Percentiles rank a stretch among this genome's conserved stretches.
Evolutionary conservation across 2,797 vertebrate species (phyloP).

Genomic region (Malurus leucopterus): DNA sequence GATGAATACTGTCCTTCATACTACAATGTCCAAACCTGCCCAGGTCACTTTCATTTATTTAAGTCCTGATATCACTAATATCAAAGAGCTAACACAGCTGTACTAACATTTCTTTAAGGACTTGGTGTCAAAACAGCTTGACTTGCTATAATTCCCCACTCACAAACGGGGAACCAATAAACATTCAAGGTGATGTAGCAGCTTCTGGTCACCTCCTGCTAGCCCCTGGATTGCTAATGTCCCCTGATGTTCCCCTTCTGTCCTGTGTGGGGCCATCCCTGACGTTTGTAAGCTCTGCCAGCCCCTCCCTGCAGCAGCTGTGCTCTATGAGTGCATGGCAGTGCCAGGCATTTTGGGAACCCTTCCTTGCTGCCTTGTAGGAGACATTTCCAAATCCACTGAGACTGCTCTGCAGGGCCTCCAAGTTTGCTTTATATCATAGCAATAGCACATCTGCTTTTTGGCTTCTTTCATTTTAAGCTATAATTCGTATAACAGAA

Average conservation of each 20-base stretch:
- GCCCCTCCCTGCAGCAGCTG: background rate
- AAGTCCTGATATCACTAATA: background rate
- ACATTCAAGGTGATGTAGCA: background rate
- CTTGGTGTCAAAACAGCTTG: background rate
- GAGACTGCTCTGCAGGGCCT: background rate
- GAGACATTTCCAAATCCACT: background rate
- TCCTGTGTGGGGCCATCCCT: background rate
- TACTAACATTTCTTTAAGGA: background rate
- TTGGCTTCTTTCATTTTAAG: background rate
- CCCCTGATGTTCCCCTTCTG: fast-evolving
- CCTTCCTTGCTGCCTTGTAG: background rate
- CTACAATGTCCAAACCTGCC: background rate
- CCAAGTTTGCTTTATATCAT: background rate
- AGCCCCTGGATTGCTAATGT: background rate
- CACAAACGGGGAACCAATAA: background rate
- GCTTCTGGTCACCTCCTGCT: background rate
- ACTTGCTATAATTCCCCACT: background rate
- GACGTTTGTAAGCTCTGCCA: fast-evolving
- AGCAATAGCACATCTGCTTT: background rate
- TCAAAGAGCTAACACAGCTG: background rate
- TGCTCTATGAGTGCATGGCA: fast-evolving
- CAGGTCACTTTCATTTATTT: background rate
- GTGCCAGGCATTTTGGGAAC: fast-evolving
- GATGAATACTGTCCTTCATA: background rate
- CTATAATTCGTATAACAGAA: background rate